A percentile compares a stretch with the other conserved stretches of the same genome.
phyloP scores from a whole-genome alignment of 1,140 invertebrate species.

The Diorhabda elongata region DNA sequence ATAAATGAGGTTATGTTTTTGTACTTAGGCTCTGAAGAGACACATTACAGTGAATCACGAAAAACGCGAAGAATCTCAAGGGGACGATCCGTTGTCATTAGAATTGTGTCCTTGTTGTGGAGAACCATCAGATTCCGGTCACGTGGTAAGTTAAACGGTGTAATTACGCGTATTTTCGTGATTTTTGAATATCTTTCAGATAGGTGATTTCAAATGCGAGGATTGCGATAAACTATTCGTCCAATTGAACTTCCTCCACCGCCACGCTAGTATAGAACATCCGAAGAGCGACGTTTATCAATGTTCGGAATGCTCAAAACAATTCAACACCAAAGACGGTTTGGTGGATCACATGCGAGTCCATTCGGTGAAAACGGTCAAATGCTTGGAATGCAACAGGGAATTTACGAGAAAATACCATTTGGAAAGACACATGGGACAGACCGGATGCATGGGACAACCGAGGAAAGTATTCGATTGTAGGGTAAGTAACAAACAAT shows the following conservation, averaged over 20 bases:
- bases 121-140: conserved; percentile 52
- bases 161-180: neutral
- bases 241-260: conserved; percentile 66
- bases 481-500: conserved; percentile 48
- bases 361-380: conserved; percentile 48
- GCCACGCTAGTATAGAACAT: conserved; percentile 56
- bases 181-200: conserved; percentile 39
- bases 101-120: conserved; percentile 53
- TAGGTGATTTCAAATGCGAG: conserved; percentile 50
- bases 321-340: conserved; percentile 27
- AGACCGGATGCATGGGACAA: conserved; percentile 67
- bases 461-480: conserved; percentile 56
- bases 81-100: conserved; percentile 41
- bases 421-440: conserved; percentile 67
- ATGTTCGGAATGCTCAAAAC: conserved; percentile 40
- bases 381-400: conserved; percentile 57
- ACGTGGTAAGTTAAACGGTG: conserved; percentile 44
- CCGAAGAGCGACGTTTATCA: conserved; percentile 39
- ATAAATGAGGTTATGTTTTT: too few species aligned
- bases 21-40: conserved; percentile 38
- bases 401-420: conserved; percentile 74
- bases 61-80: conserved; percentile 27
- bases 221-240: conserved; percentile 64
- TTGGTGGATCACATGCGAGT: conserved; percentile 39
- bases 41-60: conserved; percentile 40